Percentiles rank a stretch among this genome's conserved stretches.
Conservation (phyloP, 1,140 invertebrate species). For the Parapsyche elsis region DNA sequence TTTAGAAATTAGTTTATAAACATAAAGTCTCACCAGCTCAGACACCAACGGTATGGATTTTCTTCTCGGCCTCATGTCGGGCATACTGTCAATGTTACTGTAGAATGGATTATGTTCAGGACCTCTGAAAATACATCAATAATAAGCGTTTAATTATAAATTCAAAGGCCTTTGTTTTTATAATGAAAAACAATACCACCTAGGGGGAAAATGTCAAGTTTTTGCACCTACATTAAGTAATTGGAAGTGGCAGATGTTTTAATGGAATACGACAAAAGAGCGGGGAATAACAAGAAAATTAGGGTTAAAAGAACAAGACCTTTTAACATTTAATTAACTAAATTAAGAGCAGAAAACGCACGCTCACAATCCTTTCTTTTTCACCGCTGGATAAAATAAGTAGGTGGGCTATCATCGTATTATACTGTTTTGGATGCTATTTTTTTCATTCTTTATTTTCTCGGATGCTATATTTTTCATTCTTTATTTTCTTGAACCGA, state of each 20-base stretch:
- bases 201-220: background rate
- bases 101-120: slow-evolving; percentile 98
- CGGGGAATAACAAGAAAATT: slow-evolving; percentile 46
- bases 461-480: too few relatives aligned
- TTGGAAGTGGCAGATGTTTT: slow-evolving; percentile 44
- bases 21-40: slow-evolving; percentile 89
- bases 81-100: slow-evolving; percentile 99
- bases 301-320: slow-evolving; percentile 39
- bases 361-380: slow-evolving; percentile 5
- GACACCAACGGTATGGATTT: slow-evolving; percentile 99
- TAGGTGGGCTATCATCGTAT: too few relatives aligned
- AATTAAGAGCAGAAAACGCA: slow-evolving; percentile 35
- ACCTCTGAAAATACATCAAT: slow-evolving; percentile 72
- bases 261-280: slow-evolving; percentile 43
- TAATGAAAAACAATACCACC: background rate
- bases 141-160: slow-evolving; percentile 22
- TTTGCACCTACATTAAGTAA: slow-evolving; percentile 34
- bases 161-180: background rate
- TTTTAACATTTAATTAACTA: slow-evolving; percentile 46
- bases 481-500: too few relatives aligned
- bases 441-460: too few relatives aligned
- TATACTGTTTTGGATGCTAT: too few relatives aligned
- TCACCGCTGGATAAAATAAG: background rate
- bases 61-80: slow-evolving; percentile 94
- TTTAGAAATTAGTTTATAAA: background rate